A percentile compares a stretch with the other conserved stretches of the same genome.
Conservation (phyloP, 2,113 vertebrate genomes). For the Danio rerio region DNA sequence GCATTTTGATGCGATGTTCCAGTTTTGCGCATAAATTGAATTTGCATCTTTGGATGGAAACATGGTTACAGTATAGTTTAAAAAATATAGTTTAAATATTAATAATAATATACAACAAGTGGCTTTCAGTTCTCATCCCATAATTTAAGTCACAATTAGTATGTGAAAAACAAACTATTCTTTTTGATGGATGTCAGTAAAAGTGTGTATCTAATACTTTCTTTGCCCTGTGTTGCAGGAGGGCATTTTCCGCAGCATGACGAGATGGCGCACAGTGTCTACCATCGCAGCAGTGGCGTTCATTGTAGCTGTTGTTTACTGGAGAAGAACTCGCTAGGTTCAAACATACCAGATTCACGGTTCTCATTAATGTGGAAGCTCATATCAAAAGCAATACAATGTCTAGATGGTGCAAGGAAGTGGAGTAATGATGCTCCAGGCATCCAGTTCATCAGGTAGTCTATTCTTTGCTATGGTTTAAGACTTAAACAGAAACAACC, state of each 20-base stretch:
- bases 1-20: too few species aligned
- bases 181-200: too few species aligned
- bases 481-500: neutral
- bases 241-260: constrained; percentile 67
- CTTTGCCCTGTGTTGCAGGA: constrained; percentile 58
- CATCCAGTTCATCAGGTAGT: neutral
- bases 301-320: constrained; percentile 68
- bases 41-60: too few species aligned
- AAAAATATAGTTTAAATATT: too few species aligned
- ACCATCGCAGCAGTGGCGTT: constrained; percentile 70
- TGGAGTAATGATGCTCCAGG: neutral
- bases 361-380: constrained; percentile 24
- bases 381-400: constrained; percentile 32
- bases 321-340: constrained; percentile 70
- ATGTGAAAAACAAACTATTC: too few species aligned
- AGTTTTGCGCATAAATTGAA: too few species aligned
- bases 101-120: too few species aligned
- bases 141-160: too few species aligned
- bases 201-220: neutral
- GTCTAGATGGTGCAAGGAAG: neutral
- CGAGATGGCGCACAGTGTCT: constrained; percentile 70
- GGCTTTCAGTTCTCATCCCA: too few species aligned
- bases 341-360: neutral
- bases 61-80: too few species aligned
- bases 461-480: neutral